phyloP scores from a whole-genome alignment of 1,140 invertebrate species.

The Sycobia sp. region DNA sequence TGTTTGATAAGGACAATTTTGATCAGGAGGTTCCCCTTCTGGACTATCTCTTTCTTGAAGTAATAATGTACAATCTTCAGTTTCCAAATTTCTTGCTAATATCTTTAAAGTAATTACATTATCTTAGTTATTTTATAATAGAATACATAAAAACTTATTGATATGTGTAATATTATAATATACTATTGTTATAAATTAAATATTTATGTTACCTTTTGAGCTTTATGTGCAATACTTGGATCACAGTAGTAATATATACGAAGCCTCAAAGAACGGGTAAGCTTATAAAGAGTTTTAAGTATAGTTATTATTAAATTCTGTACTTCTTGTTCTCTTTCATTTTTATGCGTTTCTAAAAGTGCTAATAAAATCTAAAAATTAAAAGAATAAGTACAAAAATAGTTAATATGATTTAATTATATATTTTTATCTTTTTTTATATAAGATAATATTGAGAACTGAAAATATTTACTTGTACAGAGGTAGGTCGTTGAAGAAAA shows the following conservation, averaged over 20 bases:
- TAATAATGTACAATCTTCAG: conserved; percentile 35
- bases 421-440: not conserved
- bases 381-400: not conserved
- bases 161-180: no score
- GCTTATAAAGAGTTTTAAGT: conserved; percentile 55
- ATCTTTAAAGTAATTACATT: conserved; percentile 28
- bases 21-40: conserved; percentile 46
- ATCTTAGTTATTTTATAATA: not conserved
- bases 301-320: conserved; percentile 46
- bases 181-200: not conserved
- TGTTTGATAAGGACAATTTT: conserved; percentile 49
- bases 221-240: conserved; percentile 59
- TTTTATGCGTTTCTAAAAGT: conserved; percentile 42
- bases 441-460: conserved; percentile 13
- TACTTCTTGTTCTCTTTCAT: conserved; percentile 32
- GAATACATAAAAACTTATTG: no score
- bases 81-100: conserved; percentile 43
- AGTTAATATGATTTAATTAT: no score
- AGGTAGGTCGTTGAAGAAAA: conserved; percentile 70
- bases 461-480: conserved; percentile 62
- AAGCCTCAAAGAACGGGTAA: conserved; percentile 57
- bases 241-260: conserved; percentile 62
- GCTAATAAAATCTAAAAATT: conserved; percentile 48
- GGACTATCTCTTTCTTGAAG: conserved; percentile 46
- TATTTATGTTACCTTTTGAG: conserved; percentile 50